A percentile compares a stretch with the other conserved stretches of the same genome.
phyloP scores from a whole-genome alignment of 2,888 invertebrate genomes.

The Eupithecia pulchellata region DNA sequence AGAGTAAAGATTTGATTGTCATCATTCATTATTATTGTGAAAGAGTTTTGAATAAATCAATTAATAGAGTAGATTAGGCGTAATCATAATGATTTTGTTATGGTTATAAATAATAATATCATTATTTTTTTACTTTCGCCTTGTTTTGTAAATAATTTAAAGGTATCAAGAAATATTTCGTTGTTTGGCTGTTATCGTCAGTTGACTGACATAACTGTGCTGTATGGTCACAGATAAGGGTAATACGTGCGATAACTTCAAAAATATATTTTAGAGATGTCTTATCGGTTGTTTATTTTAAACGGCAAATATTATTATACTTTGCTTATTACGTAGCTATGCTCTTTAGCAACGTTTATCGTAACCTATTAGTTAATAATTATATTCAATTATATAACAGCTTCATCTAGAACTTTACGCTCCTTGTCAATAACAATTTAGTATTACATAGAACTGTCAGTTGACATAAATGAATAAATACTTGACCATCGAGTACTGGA shows the following conservation, averaged over 20 bases:
- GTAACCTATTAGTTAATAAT: not conserved
- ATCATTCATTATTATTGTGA: not conserved
- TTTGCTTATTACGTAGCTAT: not conserved
- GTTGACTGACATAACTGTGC: not conserved
- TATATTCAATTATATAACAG: not conserved
- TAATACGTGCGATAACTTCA: not conserved
- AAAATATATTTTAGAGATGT: not conserved
- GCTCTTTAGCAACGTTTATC: not conserved
- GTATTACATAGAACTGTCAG: not conserved
- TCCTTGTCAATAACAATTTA: not conserved
- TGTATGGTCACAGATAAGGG: not conserved
- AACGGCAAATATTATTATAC: not conserved
- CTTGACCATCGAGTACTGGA: no score
- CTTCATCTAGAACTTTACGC: not conserved
- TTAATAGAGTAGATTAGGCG: not conserved
- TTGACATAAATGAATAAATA: no score
- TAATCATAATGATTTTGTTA: no score
- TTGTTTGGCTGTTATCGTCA: not conserved
- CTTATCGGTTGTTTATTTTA: slow-evolving; percentile 1
- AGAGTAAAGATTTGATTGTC: not conserved
- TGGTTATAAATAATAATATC: no score
- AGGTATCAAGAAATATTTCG: not conserved
- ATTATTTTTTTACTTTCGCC: not conserved
- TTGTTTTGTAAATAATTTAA: not conserved
- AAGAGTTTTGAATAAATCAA: not conserved